Conservation (phyloP, 2,888 invertebrate genomes). For the Ormyrus labotus region DNA sequence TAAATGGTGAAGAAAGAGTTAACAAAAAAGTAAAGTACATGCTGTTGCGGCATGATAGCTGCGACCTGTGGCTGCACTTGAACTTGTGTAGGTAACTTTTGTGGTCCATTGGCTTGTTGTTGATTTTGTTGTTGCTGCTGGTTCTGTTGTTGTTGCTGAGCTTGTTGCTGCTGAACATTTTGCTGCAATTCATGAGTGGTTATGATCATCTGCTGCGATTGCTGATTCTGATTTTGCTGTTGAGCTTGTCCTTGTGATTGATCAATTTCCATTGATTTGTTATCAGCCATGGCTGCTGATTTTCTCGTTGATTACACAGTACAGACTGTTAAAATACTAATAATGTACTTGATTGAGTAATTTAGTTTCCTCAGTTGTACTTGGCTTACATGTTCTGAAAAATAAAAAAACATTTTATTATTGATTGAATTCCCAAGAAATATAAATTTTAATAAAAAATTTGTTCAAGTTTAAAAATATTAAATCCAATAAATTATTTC, state of each 20-base stretch:
- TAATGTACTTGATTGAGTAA: no score
- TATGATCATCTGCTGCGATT: conserved; percentile 73
- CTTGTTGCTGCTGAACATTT: conserved; percentile 71
- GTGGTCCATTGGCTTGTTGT: conserved; percentile 68
- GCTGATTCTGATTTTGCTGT: conserved; percentile 70
- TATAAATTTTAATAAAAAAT: no score
- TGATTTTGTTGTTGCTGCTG: conserved; percentile 67
- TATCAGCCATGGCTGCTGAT: conserved; percentile 67
- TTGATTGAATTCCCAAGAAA: no score
- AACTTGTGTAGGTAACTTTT: conserved; percentile 70
- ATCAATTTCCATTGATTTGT: conserved; percentile 67
- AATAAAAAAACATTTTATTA: no score
- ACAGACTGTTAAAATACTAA: background rate
- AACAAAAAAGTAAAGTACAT: conserved; percentile 64
- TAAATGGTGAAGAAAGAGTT: conserved; percentile 21
- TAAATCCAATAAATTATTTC: no score
- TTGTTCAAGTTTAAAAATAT: no score
- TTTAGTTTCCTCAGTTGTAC: no score
- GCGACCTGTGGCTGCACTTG: conserved; percentile 74
- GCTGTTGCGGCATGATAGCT: conserved; percentile 76
- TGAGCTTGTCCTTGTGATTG: conserved; percentile 69
- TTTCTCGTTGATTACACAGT: background rate
- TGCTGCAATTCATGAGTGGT: conserved; percentile 67
- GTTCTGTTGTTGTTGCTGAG: conserved; percentile 69
- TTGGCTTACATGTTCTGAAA: no score